A percentile compares a stretch with the other conserved stretches of the same genome.
Conservation (phyloP, 2,888 invertebrate species). For the Chesias legatella region DNA sequence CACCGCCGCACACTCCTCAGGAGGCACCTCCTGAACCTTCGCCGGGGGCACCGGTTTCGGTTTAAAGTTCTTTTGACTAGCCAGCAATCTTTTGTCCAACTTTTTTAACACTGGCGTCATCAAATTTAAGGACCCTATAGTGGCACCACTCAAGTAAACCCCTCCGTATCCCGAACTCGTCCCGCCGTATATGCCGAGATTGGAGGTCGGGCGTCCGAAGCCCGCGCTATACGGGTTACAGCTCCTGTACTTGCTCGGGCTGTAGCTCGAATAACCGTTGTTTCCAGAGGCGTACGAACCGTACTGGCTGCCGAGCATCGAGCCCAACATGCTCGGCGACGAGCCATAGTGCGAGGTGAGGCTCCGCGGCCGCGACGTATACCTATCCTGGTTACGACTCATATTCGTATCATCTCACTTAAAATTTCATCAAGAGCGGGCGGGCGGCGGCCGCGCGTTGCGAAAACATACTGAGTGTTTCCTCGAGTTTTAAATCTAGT, state of each 20-base stretch:
- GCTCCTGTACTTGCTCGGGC: slow-evolving; percentile 64
- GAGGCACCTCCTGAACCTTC: slow-evolving; percentile 45
- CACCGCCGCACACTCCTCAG: slow-evolving; percentile 29
- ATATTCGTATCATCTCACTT: slow-evolving; percentile 59
- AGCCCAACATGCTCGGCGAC: slow-evolving; percentile 67
- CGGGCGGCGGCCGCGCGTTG: slow-evolving; percentile 55
- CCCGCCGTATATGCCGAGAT: slow-evolving; percentile 80
- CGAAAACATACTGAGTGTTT: slow-evolving; percentile 67
- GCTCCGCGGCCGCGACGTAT: slow-evolving; percentile 63
- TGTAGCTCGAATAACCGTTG: slow-evolving; percentile 56
- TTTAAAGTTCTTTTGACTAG: slow-evolving; percentile 75
- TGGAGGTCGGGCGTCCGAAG: slow-evolving; percentile 58
- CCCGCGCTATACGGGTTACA: slow-evolving; percentile 71
- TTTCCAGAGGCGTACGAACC: slow-evolving; percentile 51
- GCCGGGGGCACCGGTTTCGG: slow-evolving; percentile 64
- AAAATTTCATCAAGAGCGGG: slow-evolving; percentile 31
- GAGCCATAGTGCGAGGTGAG: slow-evolving; percentile 67
- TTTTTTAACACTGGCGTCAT: slow-evolving; percentile 78
- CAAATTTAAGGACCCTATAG: slow-evolving; percentile 80
- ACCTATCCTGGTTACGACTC: slow-evolving; percentile 74
- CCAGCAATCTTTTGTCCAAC: slow-evolving; percentile 69
- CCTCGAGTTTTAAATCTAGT: slow-evolving; percentile 58
- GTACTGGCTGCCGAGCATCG: slow-evolving; percentile 62
- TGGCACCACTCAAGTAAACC: slow-evolving; percentile 81
- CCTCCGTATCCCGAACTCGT: slow-evolving; percentile 85